A percentile compares a stretch with the other conserved stretches of the same genome.
phyloP scores from a whole-genome alignment of 2,113 vertebrate genomes.

The Notarius quadriscutis region DNA sequence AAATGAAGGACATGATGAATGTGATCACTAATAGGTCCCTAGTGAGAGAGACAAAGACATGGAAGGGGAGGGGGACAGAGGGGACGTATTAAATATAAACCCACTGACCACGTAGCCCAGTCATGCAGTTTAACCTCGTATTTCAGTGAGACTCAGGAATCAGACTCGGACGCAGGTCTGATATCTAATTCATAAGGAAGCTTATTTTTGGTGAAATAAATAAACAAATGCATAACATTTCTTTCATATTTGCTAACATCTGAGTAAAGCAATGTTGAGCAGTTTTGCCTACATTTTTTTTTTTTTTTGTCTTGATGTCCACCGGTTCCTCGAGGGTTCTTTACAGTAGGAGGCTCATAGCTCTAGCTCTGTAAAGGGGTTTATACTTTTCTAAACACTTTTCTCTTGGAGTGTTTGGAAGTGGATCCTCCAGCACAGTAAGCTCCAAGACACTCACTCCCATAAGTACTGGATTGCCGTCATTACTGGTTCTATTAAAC shows the following conservation, averaged over 20 bases:
- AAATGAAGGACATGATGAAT: constrained; percentile 58
- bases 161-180: neutral
- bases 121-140: neutral
- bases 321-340: neutral
- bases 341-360: neutral
- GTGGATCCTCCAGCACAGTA: neutral
- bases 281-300: neutral
- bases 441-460: neutral
- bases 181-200: neutral
- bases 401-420: neutral
- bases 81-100: constrained; percentile 24
- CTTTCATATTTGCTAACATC: neutral
- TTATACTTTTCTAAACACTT: too few species aligned
- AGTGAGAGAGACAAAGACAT: constrained; percentile 18
- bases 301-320: neutral
- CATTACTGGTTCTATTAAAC: neutral
- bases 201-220: too few species aligned
- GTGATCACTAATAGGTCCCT: constrained; percentile 49
- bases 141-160: neutral
- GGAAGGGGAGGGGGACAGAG: neutral
- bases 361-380: neutral
- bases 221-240: neutral
- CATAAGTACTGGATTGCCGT: neutral
- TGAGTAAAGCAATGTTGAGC: neutral
- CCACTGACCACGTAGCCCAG: neutral